These are phyloP conservation scores for Gisinianus flammeolus DNA, from an alignment of 2,888 invertebrate genomes.

Conservation along the genomic window DNA sequence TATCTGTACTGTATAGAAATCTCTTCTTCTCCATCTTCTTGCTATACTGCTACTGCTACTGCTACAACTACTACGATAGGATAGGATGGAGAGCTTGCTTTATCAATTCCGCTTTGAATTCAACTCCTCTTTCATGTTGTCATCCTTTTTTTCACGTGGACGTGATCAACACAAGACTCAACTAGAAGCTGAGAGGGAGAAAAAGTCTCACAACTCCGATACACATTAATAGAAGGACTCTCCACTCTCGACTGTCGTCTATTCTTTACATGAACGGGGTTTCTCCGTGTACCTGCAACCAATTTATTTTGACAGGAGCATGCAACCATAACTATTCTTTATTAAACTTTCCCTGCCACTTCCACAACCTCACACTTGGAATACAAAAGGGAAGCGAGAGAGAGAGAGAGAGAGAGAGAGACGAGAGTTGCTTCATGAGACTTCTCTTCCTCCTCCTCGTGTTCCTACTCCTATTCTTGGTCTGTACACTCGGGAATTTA, in stretches of 20 bases:
- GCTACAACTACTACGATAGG: not conserved
- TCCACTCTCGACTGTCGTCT: not conserved
- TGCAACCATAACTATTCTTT: constrained; percentile 11
- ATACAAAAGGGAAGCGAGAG: not conserved
- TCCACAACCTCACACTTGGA: not conserved
- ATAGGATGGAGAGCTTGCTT: not conserved
- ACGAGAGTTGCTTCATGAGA: not conserved
- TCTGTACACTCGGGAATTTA: not conserved
- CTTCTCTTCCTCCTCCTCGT: not conserved
- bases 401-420: not conserved
- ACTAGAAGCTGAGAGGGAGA: not conserved
- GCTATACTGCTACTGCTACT: too few species aligned
- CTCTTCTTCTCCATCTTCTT: not conserved
- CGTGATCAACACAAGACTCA: not conserved
- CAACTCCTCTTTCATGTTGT: constrained; percentile 11
- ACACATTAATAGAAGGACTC: not conserved
- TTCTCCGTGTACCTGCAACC: not conserved
- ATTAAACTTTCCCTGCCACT: constrained; percentile 7
- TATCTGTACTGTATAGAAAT: too few species aligned
- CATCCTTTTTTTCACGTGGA: not conserved
- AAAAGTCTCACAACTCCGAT: not conserved
- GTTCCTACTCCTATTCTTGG: not conserved
- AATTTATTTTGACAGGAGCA: constrained; percentile 28
- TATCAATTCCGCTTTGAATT: not conserved
- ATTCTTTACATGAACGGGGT: not conserved